Evolutionary conservation across 2,888 invertebrate genomes (phyloP), one percentile per base, ranked within the genome.

Genomic region (Anorthoa munda): DNA sequence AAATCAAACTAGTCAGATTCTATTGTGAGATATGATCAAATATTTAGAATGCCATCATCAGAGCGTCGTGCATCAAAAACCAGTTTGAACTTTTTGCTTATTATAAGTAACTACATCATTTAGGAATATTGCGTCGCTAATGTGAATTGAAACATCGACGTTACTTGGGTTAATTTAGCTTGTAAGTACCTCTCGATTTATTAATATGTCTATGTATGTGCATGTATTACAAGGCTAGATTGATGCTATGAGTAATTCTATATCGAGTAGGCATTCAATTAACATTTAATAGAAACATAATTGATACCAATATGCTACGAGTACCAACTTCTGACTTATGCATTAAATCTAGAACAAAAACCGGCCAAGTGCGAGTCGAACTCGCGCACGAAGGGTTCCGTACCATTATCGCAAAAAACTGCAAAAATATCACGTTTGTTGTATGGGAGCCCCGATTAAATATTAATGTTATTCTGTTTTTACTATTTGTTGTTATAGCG

Each of bases 21-120:
- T 51, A 31, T 13, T 65, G 67, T 65, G 77, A 64, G 77, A 69
- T 80, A 77, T 81, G 69, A 81, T 67, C 66, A 45, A 81, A 81
- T 77, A 72, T 66, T 80, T 56, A 51, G 64, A 31, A 59, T 80
- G 61, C n/a, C 72, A 68, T 72, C 67, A 66, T 55, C 65, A 17
- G 26, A 51, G 13, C 12, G 23, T 26, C 72, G 68, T 72, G 65
- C 72, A 79, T 63, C 48, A 50, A 66, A 63, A 80, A 80, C 80
- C 65, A 58, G 80, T 77, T 71, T 58, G 5, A 15, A 68, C 23
- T 79, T 75, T 67, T 79, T 71, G 56, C 53, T 58, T 55, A 51
- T 46, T 66, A 53, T 12, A 26, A 3, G 4, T 61, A 50, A 39
- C 17, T 63, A 67, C 55, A 66, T 66, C 31, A 39, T 68, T 68